Percentiles rank a stretch among this genome's conserved stretches.
Conservation (phyloP, 2,113 vertebrate species). For the Labeo rohita region DNA sequence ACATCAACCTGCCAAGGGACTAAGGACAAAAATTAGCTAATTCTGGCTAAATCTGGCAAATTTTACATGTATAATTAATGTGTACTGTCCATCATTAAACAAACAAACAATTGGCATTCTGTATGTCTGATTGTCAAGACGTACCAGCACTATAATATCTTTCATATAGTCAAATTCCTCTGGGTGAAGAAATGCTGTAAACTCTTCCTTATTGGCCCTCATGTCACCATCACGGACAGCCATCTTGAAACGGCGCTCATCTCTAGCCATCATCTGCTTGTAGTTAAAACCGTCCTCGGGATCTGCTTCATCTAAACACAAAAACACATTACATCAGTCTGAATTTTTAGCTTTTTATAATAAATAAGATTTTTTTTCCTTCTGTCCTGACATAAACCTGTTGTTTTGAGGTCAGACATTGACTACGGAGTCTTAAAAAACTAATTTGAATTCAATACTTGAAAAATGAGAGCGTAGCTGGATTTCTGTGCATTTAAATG, state of each 20-base stretch:
- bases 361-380: neutral
- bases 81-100: no score
- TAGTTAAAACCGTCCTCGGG: slow-evolving; percentile 96
- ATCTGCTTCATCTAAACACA: slow-evolving; percentile 86
- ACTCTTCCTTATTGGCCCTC: slow-evolving; percentile 93
- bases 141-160: slow-evolving; percentile 93
- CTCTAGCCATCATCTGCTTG: slow-evolving; percentile 94
- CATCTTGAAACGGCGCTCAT: slow-evolving; percentile 95
- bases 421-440: neutral
- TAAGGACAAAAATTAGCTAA: no score
- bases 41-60: no score
- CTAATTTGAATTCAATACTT: neutral
- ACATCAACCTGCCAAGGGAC: no score
- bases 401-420: neutral
- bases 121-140: slow-evolving; percentile 14
- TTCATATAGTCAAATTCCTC: slow-evolving; percentile 99
- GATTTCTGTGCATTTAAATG: neutral
- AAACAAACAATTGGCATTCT: neutral
- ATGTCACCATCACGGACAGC: slow-evolving; percentile 86
- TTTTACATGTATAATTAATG: no score
- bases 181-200: slow-evolving; percentile 95
- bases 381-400: neutral
- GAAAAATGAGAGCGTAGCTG: neutral
- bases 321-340: slow-evolving; percentile 2
- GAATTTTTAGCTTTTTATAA: neutral